A percentile compares a stretch with the other conserved stretches of the same genome.
phyloP scores from a whole-genome alignment of 2,797 vertebrate genomes.

The Protosalanx chinensis region DNA sequence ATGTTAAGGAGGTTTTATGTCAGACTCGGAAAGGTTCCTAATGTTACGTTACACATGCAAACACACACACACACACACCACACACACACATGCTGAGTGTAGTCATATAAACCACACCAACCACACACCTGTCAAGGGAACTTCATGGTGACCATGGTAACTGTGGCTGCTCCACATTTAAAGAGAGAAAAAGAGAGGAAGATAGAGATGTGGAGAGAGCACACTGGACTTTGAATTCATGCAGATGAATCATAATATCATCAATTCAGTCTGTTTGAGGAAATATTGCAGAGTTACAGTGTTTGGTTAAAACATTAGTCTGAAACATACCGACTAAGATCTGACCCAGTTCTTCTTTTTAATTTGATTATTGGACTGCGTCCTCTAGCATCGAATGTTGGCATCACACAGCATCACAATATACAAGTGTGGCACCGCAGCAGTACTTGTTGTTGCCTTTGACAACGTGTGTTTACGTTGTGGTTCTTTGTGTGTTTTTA shows the following conservation, averaged over 20 bases:
- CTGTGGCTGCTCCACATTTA: not conserved
- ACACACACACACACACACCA: no score
- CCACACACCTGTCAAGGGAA: no score
- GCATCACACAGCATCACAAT: not conserved
- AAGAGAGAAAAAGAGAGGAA: not conserved
- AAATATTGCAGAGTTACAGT: not conserved
- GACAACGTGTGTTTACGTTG: not conserved
- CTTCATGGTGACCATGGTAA: no score
- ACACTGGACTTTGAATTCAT: not conserved
- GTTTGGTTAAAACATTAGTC: not conserved
- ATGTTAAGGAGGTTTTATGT: no score
- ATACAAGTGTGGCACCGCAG: not conserved
- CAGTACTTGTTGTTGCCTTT: not conserved
- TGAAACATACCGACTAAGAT: not conserved
- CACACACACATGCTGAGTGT: no score
- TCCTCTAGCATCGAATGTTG: not conserved
- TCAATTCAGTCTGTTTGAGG: not conserved
- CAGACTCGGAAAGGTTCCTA: no score
- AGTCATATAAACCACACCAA: no score
- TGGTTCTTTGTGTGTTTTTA: slow-evolving; percentile 43
- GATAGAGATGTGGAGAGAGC: not conserved
- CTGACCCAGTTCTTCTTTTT: not conserved
- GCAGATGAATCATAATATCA: not conserved
- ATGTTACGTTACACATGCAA: no score
- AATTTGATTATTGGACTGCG: not conserved